Base-by-base conservation (phyloP, 2,797 vertebrate genomes). In the Atherinosoma microstoma region DNA sequence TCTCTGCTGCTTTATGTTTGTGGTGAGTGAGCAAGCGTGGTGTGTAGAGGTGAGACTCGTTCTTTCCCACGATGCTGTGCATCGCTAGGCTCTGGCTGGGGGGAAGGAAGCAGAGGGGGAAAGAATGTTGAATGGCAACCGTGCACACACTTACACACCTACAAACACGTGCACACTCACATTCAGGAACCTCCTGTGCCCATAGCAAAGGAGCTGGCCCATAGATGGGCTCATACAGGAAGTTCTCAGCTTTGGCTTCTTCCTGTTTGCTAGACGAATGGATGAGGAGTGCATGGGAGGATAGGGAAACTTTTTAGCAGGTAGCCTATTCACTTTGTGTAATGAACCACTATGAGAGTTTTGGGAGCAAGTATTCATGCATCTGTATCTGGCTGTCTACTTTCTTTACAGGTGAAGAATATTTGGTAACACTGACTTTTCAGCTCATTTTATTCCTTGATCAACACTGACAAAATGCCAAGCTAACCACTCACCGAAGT, bases 1-100 rank as follows among this genome's bases (percentile, higher is more conserved):
- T 76, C 66, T 67, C 70, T 59, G 73, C 67, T 61, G 83, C 65
- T 82, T 75, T 76, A 76, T 80, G 82, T 81, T 75, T 64, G 82
- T 64, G 79, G 54, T 75, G 85, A 86, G 80, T 80, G 82, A 86
- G 74, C 2, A 30, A 75, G 76, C 22, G 62, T 34, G 76, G 67
- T 58, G 84, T 67, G 71, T 73, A 62, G 85, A 91, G 87, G 88
- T 88, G 87, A 64, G 53, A 84, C 84, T 85, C 64, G 6, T 30
- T 84, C 82, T 93, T 95, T 95, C 95, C 94, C 95, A 95, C 94
- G 93, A 90, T 92, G 88, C 82, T 1, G 65, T 84, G 87, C 82
- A 87, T 74, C 82, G 82, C 85, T 84, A 65, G 76, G 84, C 69
- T 67, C 70, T 56, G 67, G 70, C 65, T 70, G 60, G 83, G 45